Evolutionary conservation across 2,113 vertebrate species (phyloP), one percentile per base, ranked within the genome.

Genomic region (Columba livia): DNA sequence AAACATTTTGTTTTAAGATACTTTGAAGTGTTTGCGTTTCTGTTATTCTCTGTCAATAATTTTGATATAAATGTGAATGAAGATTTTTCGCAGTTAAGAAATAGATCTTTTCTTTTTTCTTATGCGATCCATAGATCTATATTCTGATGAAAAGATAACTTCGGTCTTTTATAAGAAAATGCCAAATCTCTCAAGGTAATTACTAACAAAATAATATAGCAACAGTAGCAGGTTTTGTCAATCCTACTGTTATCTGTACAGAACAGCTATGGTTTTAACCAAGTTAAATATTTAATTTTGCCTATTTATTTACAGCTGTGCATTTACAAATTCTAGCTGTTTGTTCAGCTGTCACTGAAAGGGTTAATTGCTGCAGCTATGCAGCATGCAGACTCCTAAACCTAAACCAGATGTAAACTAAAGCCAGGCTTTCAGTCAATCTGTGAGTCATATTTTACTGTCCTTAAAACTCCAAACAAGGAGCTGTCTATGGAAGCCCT

Each of bases 381-480:
- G 79, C 92, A 11, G 50, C 80, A 94, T 89, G 85, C 86, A 94
- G 95, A 93, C 95, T 96, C 48, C 83, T 92, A 97, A 98, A 98
- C 95, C 80, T 84, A 96, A 98, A 97, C 85, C 97, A 98, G 97
- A 98, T 98, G 97, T 96, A 95, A 96, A 96, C 92, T 89, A 96
- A 97, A 97, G 89, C 92, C 92, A 96, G 96, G 82, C 93, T 96
- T 97, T 97, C 94, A 93, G 95, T 97, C 95, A 96, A 81, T 97
- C 95, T 96, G 85, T 95, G 97, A 97, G 95, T 97, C 95, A 93
- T 95, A 84, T 97, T 96, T 97, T 96, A 97, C 88, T 97, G 83
- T 97, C 90, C 96, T 96, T 96, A 95, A 93, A 97, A 96, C 83
- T 97, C 96, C 89, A 96, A 97, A 97, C 91, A 96, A 96, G 97